A percentile compares a stretch with the other conserved stretches of the same genome.
These are phyloP conservation scores for Drosophila leontia DNA, from an alignment of 1,140 invertebrate species.

Conservation along the genomic window DNA sequence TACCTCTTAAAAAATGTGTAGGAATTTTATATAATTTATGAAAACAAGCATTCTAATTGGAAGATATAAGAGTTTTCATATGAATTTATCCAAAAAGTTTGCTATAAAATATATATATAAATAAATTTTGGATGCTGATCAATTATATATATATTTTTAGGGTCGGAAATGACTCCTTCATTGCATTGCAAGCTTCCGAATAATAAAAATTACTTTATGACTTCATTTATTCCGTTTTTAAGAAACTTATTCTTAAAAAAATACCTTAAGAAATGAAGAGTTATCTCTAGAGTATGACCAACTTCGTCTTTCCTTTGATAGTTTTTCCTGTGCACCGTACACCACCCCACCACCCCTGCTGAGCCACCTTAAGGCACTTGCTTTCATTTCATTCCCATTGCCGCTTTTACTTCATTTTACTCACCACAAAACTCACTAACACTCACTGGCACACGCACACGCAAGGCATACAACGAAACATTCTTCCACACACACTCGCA, in stretches of 20 bases:
- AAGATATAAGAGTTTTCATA: neutral
- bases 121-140: neutral
- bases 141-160: neutral
- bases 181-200: neutral
- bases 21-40: neutral
- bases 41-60: neutral
- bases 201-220: neutral
- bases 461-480: slow-evolving; percentile 21
- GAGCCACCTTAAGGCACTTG: slow-evolving; percentile 63
- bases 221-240: neutral
- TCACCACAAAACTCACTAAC: slow-evolving; percentile 64
- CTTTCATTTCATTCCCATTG: slow-evolving; percentile 76
- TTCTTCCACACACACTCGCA: slow-evolving; percentile 14
- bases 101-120: neutral
- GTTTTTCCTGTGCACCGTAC: slow-evolving; percentile 35
- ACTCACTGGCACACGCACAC: slow-evolving; percentile 25
- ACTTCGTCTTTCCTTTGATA: slow-evolving; percentile 28
- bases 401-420: slow-evolving; percentile 76
- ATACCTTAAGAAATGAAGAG: neutral
- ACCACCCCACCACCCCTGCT: slow-evolving; percentile 6
- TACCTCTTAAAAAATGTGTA: neutral
- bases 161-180: neutral
- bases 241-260: neutral
- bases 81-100: neutral
- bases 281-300: slow-evolving; percentile 26